Base-by-base conservation (phyloP, 2,888 invertebrate genomes). In the Falcaria lacertinaria region DNA sequence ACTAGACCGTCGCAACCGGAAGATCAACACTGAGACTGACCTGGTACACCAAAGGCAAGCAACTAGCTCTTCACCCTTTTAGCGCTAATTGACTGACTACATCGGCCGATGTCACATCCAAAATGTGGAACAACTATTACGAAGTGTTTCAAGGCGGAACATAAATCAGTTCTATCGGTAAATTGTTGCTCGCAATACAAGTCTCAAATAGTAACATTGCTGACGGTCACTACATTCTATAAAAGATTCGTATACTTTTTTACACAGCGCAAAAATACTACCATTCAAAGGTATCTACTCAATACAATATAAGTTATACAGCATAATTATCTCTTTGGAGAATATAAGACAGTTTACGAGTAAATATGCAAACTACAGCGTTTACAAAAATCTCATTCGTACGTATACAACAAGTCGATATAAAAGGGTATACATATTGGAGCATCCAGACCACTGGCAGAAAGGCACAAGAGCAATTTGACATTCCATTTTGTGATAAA, bases 201-300 rank as follows among this genome's bases (percentile, higher is more conserved):
- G 64, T 68, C 60, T 66, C 62, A 63, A 64, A 57, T 54, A 43
- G 50, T 57, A 54, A 50, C 48, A 57, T 62, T 65, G 69, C 73
- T 69, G 65, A 71, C 82, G 75, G 74, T 73, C 75, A 59, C 65
- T 71, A 74, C 59, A 69, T 60, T 66, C 72, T 80, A 74, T 72
- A 73, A 70, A 72, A 74, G 69, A 82, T 72, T 86, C 86, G 84
- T 88, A 88, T 86, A 86, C 85, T 78, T n/a, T n/a, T n/a, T 87
- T 79, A 83, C 80, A 83, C 83, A 80, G 80, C 85, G 72, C 81
- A 80, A 77, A 79, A 77, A 37, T 15, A 77, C 74, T 76, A 77
- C 69, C 54, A 61, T 60, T 66, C 59, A 63, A 66, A 65, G 65
- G 69, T 66, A 69, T 66, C 74, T 68, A 67, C 68, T 71, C 61